These are phyloP conservation scores for Xylota sylvarum DNA, from an alignment of 2,888 invertebrate genomes.

Conservation along the genomic window DNA sequence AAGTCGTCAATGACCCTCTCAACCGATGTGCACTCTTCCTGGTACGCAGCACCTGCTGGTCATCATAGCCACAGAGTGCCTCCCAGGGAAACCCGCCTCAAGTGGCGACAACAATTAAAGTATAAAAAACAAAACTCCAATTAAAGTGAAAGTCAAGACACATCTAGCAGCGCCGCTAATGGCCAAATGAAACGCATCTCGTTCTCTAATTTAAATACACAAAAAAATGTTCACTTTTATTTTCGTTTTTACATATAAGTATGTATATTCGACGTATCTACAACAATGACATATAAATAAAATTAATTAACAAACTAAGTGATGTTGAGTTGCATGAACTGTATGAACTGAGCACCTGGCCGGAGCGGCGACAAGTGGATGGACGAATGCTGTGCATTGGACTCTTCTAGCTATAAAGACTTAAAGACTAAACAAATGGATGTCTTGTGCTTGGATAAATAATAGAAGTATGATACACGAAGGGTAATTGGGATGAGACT, in stretches of 20 bases:
- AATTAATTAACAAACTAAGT: constrained; percentile 66
- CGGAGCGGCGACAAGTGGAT: not conserved
- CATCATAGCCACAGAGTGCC: constrained; percentile 1
- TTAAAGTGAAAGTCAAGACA: constrained; percentile 65
- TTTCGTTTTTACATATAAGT: constrained; percentile 27
- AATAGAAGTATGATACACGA: constrained; percentile 67
- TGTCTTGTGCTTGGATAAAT: constrained; percentile 67
- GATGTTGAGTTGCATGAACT: constrained; percentile 42
- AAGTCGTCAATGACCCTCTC: constrained; percentile 53
- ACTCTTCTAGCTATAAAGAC: constrained; percentile 59
- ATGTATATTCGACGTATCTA: constrained; percentile 50
- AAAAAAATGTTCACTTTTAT: constrained; percentile 41
- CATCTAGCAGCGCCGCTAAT: constrained; percentile 4
- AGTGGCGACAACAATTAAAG: constrained; percentile 46
- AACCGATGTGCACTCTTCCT: constrained; percentile 46
- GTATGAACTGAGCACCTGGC: constrained; percentile 25
- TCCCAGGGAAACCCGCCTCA: constrained; percentile 16
- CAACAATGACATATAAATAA: constrained; percentile 74
- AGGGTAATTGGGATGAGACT: constrained; percentile 71
- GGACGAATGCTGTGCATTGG: constrained; percentile 57
- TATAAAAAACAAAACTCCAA: constrained; percentile 11
- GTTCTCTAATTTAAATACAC: constrained; percentile 34
- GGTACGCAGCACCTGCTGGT: constrained; percentile 24
- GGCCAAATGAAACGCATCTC: constrained; percentile 52
- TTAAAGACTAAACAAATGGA: constrained; percentile 49